Conservation (phyloP, 2,888 invertebrate species). For the Brachyptera risi region DNA sequence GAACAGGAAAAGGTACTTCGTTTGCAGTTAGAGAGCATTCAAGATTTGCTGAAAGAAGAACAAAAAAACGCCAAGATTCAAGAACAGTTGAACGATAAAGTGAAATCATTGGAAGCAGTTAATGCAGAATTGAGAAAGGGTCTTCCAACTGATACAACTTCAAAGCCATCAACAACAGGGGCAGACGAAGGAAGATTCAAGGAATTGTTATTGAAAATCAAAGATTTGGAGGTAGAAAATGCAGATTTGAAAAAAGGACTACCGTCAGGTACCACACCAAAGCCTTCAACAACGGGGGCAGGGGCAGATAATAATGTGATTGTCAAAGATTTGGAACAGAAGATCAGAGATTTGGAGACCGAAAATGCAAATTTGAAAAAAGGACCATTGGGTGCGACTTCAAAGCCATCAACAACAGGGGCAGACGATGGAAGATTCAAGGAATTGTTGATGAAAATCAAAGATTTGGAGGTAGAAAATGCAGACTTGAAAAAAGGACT, state of each 20-base stretch:
- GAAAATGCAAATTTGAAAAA: neutral
- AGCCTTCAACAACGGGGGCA: too few relatives aligned
- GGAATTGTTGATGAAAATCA: neutral
- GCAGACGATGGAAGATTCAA: neutral
- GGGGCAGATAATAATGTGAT: too few relatives aligned
- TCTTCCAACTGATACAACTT: neutral
- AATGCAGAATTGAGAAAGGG: neutral
- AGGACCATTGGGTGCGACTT: neutral
- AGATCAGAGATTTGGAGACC: neutral
- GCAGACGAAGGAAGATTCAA: neutral
- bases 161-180: too few relatives aligned
- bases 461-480: neutral
- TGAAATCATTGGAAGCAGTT: neutral
- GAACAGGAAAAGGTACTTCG: neutral
- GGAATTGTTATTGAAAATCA: neutral
- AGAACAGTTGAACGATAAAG: too few relatives aligned
- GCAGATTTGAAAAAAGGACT: neutral
- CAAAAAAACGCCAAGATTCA: too few relatives aligned
- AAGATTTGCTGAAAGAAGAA: neutral
- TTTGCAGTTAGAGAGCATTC: neutral
- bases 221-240: neutral
- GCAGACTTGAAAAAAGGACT: neutral
- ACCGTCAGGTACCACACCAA: too few relatives aligned
- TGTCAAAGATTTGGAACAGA: neutral
- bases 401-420: too few relatives aligned